These are phyloP conservation scores for Yponomeuta evonymella DNA, from an alignment of 2,888 invertebrate species.

Conservation along the genomic window DNA sequence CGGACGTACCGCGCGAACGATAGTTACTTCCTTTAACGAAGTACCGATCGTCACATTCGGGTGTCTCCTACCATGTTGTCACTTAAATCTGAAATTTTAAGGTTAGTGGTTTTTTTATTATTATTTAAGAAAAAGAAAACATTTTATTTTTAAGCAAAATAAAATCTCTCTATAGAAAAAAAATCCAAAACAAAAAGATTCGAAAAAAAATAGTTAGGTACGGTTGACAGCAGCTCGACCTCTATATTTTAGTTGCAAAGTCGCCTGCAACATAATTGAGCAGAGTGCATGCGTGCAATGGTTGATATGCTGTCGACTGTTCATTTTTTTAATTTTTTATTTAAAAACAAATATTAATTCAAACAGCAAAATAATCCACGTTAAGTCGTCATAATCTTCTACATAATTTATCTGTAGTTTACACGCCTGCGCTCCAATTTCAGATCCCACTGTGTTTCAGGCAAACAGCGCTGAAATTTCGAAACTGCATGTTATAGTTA, in stretches of 20 bases:
- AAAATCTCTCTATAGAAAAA: neutral
- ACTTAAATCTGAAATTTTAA: slow-evolving; percentile 48
- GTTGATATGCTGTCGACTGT: no score
- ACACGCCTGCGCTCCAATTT: no score
- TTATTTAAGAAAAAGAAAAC: neutral
- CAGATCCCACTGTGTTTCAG: neutral
- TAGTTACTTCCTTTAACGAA: slow-evolving; percentile 51
- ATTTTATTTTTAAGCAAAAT: neutral
- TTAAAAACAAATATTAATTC: no score
- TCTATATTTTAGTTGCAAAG: no score
- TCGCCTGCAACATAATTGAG: no score
- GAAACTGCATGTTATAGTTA: slow-evolving; percentile 4
- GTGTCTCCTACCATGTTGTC: slow-evolving; percentile 69
- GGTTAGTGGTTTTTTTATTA: slow-evolving; percentile 18
- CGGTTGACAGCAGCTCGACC: neutral
- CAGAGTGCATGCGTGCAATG: no score
- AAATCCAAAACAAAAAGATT: neutral
- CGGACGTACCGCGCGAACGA: slow-evolving; percentile 48
- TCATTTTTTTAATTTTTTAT: no score
- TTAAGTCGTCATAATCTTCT: no score
- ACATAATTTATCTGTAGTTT: neutral
- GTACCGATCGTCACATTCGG: slow-evolving; percentile 64
- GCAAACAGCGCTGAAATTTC: neutral
- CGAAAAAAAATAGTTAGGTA: neutral
- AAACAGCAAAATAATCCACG: no score